Conservation (phyloP, 2,113 vertebrate genomes). For the Heloderma charlesbogerti region DNA sequence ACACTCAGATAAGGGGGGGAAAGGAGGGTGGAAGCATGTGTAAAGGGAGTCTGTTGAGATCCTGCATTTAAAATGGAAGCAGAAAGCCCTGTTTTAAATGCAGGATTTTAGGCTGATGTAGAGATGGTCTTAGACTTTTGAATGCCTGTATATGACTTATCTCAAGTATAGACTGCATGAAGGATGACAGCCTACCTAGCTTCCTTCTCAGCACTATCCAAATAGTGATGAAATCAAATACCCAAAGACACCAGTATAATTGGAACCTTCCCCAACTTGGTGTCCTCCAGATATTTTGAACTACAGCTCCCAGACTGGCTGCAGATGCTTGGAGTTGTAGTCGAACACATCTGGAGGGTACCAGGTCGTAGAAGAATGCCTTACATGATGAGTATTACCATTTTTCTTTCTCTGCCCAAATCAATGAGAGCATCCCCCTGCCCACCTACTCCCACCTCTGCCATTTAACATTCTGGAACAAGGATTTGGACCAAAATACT, state of each 20-base stretch:
- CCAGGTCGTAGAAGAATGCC: too few species aligned
- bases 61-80: too few species aligned
- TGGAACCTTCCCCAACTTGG: background rate
- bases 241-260: background rate
- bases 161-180: background rate
- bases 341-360: too few species aligned
- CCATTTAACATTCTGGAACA: background rate
- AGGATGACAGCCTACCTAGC: constrained; percentile 8
- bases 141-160: background rate
- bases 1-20: too few species aligned
- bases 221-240: background rate
- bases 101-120: too few species aligned
- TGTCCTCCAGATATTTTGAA: too few species aligned
- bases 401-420: constrained; percentile 4
- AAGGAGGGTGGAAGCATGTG: too few species aligned
- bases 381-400: constrained; percentile 32
- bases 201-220: background rate
- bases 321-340: too few species aligned
- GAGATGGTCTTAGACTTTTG: too few species aligned
- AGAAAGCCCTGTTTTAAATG: too few species aligned
- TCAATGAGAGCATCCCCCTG: background rate
- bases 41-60: too few species aligned
- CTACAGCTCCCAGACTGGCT: too few species aligned
- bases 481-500: constrained; percentile 9
- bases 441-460: background rate